phyloP scores from a whole-genome alignment of 2,797 vertebrate genomes.

The Pempheris klunzingeri region DNA sequence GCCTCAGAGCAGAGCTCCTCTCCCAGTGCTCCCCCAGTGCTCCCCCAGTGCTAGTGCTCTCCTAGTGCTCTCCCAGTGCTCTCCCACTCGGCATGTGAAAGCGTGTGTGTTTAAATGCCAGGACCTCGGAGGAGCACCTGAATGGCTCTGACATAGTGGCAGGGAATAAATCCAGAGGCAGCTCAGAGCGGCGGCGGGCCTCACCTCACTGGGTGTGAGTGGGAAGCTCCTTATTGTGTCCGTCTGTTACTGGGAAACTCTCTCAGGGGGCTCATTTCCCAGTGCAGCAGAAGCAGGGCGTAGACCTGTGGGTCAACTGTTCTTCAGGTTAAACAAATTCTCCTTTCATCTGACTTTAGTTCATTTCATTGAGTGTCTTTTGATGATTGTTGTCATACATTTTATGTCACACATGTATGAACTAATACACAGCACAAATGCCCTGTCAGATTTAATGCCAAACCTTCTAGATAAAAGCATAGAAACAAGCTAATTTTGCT shows the following conservation, averaged over 20 bases:
- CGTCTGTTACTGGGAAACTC: conserved; percentile 34
- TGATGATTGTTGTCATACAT: no score
- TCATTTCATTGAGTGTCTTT: background rate
- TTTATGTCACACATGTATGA: background rate
- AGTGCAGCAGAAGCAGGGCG: background rate
- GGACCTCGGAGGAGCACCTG: conserved; percentile 52
- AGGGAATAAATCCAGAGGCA: conserved; percentile 62
- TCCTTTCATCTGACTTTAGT: background rate
- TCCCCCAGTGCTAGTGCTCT: conserved; percentile 5
- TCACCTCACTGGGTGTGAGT: conserved; percentile 10
- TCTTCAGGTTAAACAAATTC: background rate
- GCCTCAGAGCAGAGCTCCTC: conserved; percentile 24
- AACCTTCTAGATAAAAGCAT: no score
- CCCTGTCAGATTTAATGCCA: no score
- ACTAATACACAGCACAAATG: no score
- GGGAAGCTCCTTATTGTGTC: conserved; percentile 24
- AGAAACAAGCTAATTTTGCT: no score
- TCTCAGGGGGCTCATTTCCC: conserved; percentile 7
- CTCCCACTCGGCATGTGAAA: conserved; percentile 27
- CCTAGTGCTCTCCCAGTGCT: conserved; percentile 4
- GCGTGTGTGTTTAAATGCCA: conserved; percentile 68
- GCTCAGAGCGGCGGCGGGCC: background rate
- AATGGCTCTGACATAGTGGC: conserved; percentile 57
- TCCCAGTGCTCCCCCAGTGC: conserved; percentile 4
- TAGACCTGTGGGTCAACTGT: background rate